Evolutionary conservation across 2,113 vertebrate genomes (phyloP), one percentile per base, ranked within the genome.

Genomic region (Hepsetus odoe): DNA sequence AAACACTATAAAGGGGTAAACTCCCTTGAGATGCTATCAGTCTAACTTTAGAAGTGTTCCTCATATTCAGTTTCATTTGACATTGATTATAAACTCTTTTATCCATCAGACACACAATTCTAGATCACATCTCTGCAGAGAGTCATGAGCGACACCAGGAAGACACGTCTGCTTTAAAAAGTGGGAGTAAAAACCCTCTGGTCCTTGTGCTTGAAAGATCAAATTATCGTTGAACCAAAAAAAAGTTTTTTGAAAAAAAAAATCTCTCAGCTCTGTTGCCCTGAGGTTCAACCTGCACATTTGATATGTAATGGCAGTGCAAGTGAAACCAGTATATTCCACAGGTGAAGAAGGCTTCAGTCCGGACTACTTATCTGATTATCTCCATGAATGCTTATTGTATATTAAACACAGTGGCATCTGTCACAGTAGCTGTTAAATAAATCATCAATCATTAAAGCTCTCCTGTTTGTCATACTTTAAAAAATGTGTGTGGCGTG

Each of bases 41-140:
- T 26, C 79, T 76, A 81, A 83, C 68, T 82, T 80, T 75, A 75
- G 65, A 84, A 84, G 74, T 80, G 77, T 46, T 80, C 76, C 38
- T 80, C 26, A 80, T 82, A 65, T 73, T 74, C 49, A 22, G 32
- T 76, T 80, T 77, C 58, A 32, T 82, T 75, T 85, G 78, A 77
- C 71, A 67, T 80, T 64, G 74, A 77, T 51, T 75, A 76, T 67
- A 68, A 74, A 66, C 18, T 72, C 30, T 81, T 84, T 82, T 35
- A 77, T 82, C 74, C 74, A 71, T 65, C 49, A 80, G 70, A 69
- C 65, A 33, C 30, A 58, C 61, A 40, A 56, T 81, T 83, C 55
- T 72, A 59, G 72, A 79, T 84, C 40, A 44, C 24, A 76, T 84
- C 62, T 79, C 70, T 74, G 42, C 58, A 64, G 55, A 71, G 49